Base-by-base conservation (phyloP, 2,797 vertebrate genomes). In the Antennarius maculatus region DNA sequence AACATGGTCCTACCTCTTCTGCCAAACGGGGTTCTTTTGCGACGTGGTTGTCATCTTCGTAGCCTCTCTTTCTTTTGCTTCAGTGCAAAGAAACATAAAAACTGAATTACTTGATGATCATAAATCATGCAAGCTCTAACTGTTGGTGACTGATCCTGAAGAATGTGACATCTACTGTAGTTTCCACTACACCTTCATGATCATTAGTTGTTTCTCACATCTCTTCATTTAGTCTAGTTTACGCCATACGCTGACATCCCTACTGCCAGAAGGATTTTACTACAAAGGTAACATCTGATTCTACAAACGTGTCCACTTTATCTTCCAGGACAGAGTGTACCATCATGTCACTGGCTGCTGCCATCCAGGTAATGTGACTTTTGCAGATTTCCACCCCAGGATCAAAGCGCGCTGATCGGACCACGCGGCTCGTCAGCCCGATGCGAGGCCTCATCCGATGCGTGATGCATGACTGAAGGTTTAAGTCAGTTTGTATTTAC, bases 21-120 rank as follows among this genome's bases (percentile, higher is more conserved):
- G 67, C 48, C 55, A 88, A 7, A 15, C 89, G 88, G 3, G 93
- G 93, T 80, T 97, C 90, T 85, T 94, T 99, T 13, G 92, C 72
- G 2, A 96, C 81, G 1, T 94, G 94, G 18, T 92, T 95, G 16
- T 96, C 95, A 27, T 97, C 96, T 88, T 99, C 96, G 75, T 95
- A 96, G 56, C 96, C 96, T 84, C 96, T 93, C 76, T 96, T 98
- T 81, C 96, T 95, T 93, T 95, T 98, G 81, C 97, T 98, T 89
- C 57, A 6, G 79, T 42, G 66, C 34, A 77, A 58, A 43, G 12
- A 43, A 54, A 66, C 4, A 3, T 41, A 15, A 41, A 12, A 18
- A 23, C 7, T 45, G 2, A 54, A 48, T 29, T 27, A n/a, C 27
- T 16, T 17, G 6, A 16, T 14, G 55, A 54, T 34, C 41, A 5